Evolutionary conservation across 2,888 invertebrate genomes (phyloP), one percentile per base, ranked within the genome.

Genomic region (Dione juno): DNA sequence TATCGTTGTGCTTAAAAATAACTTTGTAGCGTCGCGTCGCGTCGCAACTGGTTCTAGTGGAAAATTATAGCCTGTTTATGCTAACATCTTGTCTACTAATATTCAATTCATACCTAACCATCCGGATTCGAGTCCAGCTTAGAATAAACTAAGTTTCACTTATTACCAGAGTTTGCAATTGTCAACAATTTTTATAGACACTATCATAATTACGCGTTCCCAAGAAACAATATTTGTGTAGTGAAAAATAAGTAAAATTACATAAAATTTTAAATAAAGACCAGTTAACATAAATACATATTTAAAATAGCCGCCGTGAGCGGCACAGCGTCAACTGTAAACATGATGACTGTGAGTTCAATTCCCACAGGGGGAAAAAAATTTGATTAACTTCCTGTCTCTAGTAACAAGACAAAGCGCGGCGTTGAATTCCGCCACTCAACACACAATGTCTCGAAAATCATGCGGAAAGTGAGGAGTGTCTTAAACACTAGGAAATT

Each of bases 51-150:
- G 43, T 61, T 61, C n/a, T 35, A n/a, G 21, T 11, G 43, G 28
- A 43, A 61, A 61, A 61, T 61, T 59, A 41, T 28, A 43, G 59
- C n/a, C 61, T 16, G n/a, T 61, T 45, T 28, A 45, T 21, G 28
- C 45, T 45, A 43, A 61, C 45, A 28, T 61, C n/a, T 14, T 59
- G 45, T 61, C 28, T 21, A n/a, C 28, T 61, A 45, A 61, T 61
- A 45, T 28, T 61, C n/a, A 61, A 61, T 21, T n/a, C 28, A 28
- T 45, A 28, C 11, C 7, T 37, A 57, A 57, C 57, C 37, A 40
- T 40, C 16, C 16, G 16, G 37, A 48, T 48, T 16, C 16, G 16
- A 16, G 57, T 37, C 57, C 5, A 11, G 16, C 16, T 57, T 57
- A 14, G 37, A 37, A n/a, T 54, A 40, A 10, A 57, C 5, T 16